Base-by-base conservation (phyloP, 2,888 invertebrate species). In the Diadromus collaris region DNA sequence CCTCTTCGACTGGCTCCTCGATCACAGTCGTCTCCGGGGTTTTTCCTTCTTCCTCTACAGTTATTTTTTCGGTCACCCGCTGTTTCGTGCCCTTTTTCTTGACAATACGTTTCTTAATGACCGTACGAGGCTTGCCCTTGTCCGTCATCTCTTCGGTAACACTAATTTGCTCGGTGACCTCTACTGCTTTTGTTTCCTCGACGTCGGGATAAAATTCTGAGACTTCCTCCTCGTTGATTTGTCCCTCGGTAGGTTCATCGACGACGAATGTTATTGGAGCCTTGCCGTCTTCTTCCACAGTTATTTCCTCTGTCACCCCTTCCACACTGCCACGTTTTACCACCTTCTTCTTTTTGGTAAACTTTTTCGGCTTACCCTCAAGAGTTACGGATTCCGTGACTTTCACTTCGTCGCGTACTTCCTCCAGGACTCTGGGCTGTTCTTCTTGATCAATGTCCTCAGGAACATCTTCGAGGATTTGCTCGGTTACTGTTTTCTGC, bases 221-320 rank as follows among this genome's bases (percentile, higher is more conserved):
- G 60, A 72, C 69, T 80, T 79, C 81, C 70, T 85, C 83, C 75
- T 85, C 83, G 3, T 87, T 86, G 5, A 88, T 82, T 9, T 67
- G 29, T 21, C 51, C 68, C 80, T 91, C 91, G 13, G 85, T 80
- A 64, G 91, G 89, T 67, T 89, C 88, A 6, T 92, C 88, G 46
- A 88, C 87, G 24, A 93, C 90, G 79, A 91, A 89, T 78, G 89
- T 90, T 61, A 91, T 83, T 27, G 92, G 90, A 83, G 92, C 88
- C 76, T 90, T 90, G 54, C 88, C 91, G 72, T 88, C 92, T 72
- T 89, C 88, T 72, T 89, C 83, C 48, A 88, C 85, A 79, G 88
- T 91, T 16, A 90, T 84, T 73, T 91, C 90, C 85, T 91, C 91
- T 16, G 91, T 87, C 5, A 91, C 84, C 67, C 89, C 81, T 41